phyloP scores from a whole-genome alignment of 2,113 vertebrate species.

The Cynoglossus semilaevis region DNA sequence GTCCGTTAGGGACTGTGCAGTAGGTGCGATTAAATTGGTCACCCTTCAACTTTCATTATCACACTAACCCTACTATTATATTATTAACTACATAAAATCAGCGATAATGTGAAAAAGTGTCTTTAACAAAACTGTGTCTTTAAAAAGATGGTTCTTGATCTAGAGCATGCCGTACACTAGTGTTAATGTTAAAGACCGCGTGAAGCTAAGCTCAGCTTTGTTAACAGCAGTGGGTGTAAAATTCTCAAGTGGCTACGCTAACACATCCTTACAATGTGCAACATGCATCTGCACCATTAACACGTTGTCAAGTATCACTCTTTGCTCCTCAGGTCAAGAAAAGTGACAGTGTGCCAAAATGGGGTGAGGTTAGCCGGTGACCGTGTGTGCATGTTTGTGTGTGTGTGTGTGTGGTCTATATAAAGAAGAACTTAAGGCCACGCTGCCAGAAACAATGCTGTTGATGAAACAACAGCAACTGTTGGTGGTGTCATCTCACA shows the following conservation, averaged over 20 bases:
- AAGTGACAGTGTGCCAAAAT: slow-evolving; percentile 56
- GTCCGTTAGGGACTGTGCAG: too few species aligned
- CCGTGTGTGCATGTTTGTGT: background rate
- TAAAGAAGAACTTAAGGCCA: slow-evolving; percentile 38
- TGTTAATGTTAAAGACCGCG: slow-evolving; percentile 5
- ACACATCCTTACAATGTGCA: slow-evolving; percentile 53
- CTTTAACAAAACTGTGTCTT: too few species aligned
- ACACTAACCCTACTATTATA: too few species aligned
- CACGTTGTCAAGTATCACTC: slow-evolving; percentile 39
- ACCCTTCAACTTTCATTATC: too few species aligned
- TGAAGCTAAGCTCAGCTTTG: slow-evolving; percentile 27
- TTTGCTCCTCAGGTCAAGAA: slow-evolving; percentile 37
- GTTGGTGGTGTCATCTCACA: slow-evolving; percentile 42
- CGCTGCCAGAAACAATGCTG: slow-evolving; percentile 16
- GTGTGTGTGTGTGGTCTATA: background rate
- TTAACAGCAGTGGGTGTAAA: slow-evolving; percentile 45
- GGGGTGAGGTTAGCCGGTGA: slow-evolving; percentile 31
- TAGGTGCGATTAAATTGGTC: too few species aligned
- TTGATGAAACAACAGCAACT: slow-evolving; percentile 50
- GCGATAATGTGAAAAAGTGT: too few species aligned
- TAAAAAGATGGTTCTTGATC: background rate
- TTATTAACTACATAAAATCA: too few species aligned
- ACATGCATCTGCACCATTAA: slow-evolving; percentile 40
- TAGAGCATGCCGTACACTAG: background rate
- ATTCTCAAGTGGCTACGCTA: slow-evolving; percentile 40